These are phyloP conservation scores for Cerastis leucographa DNA, from an alignment of 2,888 invertebrate genomes.

Conservation along the genomic window DNA sequence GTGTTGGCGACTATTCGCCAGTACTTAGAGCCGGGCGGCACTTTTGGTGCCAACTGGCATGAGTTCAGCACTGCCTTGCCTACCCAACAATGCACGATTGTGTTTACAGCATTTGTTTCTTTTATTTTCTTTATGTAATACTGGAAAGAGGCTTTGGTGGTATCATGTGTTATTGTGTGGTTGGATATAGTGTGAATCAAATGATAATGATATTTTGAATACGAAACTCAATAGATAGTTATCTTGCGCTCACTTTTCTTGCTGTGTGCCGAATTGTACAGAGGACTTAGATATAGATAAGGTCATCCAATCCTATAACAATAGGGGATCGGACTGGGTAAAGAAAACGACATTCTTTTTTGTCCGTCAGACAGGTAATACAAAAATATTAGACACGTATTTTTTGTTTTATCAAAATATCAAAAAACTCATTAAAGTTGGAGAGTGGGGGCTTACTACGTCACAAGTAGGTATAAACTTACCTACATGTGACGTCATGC, in stretches of 20 bases:
- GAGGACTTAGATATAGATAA: too few relatives aligned
- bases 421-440: too few relatives aligned
- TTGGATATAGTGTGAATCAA: background rate
- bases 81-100: constrained; percentile 58
- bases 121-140: constrained; percentile 37
- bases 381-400: too few relatives aligned
- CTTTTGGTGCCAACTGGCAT: constrained; percentile 73
- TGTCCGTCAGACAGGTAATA: too few relatives aligned
- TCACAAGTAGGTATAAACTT: too few relatives aligned
- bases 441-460: too few relatives aligned
- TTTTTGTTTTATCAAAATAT: too few relatives aligned
- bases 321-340: too few relatives aligned
- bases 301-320: too few relatives aligned
- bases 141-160: background rate
- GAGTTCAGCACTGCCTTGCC: constrained; percentile 62
- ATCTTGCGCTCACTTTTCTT: background rate
- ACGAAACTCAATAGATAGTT: background rate
- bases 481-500: too few relatives aligned
- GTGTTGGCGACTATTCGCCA: constrained; percentile 56
- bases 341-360: too few relatives aligned
- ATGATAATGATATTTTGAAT: background rate
- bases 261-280: background rate
- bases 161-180: constrained; percentile 16
- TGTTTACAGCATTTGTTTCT: constrained; percentile 52
- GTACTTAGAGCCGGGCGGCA: constrained; percentile 52